Base-by-base conservation (phyloP, 2,797 vertebrate species). In the Pipistrellus pipistrellus region DNA sequence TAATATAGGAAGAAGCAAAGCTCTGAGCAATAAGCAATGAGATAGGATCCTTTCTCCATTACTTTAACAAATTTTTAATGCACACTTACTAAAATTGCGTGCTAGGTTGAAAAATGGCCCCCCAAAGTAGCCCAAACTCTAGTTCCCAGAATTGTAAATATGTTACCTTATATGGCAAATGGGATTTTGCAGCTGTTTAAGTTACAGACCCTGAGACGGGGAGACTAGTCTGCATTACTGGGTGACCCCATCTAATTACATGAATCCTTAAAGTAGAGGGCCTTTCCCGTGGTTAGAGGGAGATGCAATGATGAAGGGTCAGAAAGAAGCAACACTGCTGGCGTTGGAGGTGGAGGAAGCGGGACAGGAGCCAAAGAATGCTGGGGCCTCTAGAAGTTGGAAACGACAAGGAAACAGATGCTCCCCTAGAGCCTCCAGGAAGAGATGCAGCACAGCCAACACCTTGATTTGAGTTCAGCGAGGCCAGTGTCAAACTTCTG, bases 41-140 rank as follows among this genome's bases (percentile, higher is more conserved):
- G 11, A 8, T 27, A 59, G 38, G 17, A 72, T 13, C 17, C 25
- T 72, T 51, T 38, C 41, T 90, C 87, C 17, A 88, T 57, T 76
- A 15, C 71, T 83, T 85, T 86, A 86, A 73, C 41, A 93, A 73
- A 89, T 30, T 91, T 25, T 75, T 91, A 89, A 86, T 38, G 25
- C 11, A 27, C 27, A 76, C 25, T 32, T 57, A 55, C 7, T 20
- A 82, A 71, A 18, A 91, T 6, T 15, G 12, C 21, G 30, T 44
- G 73, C 30, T 20, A 55, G 32, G 75, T 21, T 81, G 75, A 76
- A 55, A 23, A 75, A 51, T 35, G 44, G 3, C 9, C n/a, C 30
- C 14, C 38, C 6, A 30, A 41, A 93, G 30, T 80, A 73, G n/a
- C 15, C 38, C 25, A 83, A 8, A 21, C 2, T 57, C 55, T 64